These are phyloP conservation scores for Mus pahari DNA, from an alignment of 2,113 vertebrate genomes.

Conservation along the genomic window DNA sequence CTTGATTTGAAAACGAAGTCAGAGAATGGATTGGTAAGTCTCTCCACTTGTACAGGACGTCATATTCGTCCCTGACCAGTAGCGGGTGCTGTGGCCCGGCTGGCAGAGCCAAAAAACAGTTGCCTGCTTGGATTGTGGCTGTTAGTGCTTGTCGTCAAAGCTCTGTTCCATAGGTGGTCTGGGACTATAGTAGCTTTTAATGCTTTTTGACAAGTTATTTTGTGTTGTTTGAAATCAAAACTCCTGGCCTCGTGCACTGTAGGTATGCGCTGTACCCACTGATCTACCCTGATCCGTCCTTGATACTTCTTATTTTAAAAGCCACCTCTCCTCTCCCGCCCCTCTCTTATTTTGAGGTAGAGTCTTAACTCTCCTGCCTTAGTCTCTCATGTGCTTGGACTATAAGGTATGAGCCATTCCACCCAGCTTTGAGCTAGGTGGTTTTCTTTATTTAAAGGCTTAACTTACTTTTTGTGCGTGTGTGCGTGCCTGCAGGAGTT, in stretches of 20 bases:
- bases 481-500: background rate
- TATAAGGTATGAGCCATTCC: background rate
- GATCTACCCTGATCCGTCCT: background rate
- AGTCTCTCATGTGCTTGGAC: background rate
- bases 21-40: conserved; percentile 97
- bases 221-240: background rate
- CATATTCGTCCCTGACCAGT: background rate
- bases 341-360: background rate
- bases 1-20: conserved; percentile 98
- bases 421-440: background rate
- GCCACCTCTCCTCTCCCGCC: background rate
- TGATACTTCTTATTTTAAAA: background rate
- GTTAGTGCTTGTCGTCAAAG: background rate
- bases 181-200: background rate
- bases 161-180: background rate
- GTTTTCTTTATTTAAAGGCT: background rate
- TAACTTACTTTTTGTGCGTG: background rate
- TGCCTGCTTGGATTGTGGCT: background rate
- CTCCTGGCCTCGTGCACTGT: background rate
- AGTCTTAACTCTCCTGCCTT: background rate
- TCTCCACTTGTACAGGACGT: background rate
- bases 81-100: background rate
- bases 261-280: background rate
- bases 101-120: background rate
- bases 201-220: background rate